Percentiles rank a stretch among this genome's conserved stretches.
Evolutionary conservation across 2,888 invertebrate genomes (phyloP).

Genomic region (Melinaea menophilus): DNA sequence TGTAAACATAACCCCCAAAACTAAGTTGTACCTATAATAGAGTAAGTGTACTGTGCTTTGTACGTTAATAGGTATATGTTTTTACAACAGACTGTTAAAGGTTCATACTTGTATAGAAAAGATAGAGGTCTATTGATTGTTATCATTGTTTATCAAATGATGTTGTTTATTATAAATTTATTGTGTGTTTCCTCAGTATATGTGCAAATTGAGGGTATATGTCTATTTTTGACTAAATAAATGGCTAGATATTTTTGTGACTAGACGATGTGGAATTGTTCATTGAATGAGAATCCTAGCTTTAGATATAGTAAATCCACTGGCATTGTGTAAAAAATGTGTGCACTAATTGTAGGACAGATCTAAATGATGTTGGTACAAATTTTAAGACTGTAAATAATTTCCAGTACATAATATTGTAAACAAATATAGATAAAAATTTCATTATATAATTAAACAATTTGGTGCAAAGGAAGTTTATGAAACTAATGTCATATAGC

Average conservation of each 20-base stretch:
- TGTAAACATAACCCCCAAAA: conserved; percentile 31
- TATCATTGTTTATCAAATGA: conserved; percentile 74
- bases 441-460: conserved; percentile 31
- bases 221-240: conserved; percentile 72
- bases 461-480: conserved; percentile 24
- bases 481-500: conserved; percentile 14
- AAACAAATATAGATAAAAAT: conserved; percentile 29
- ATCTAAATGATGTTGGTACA: conserved; percentile 64
- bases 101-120: conserved; percentile 66
- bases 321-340: conserved; percentile 48
- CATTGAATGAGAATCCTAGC: conserved; percentile 63
- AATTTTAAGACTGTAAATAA: conserved; percentile 70
- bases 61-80: conserved; percentile 54
- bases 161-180: conserved; percentile 75
- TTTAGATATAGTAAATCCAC: conserved; percentile 56
- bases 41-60: conserved; percentile 49
- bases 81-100: conserved; percentile 65
- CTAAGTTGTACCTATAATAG: conserved; percentile 42
- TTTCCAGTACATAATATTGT: conserved; percentile 39
- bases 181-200: conserved; percentile 69
- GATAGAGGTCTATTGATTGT: conserved; percentile 70
- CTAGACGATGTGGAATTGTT: conserved; percentile 67
- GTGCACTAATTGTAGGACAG: conserved; percentile 57
- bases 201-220: conserved; percentile 64
- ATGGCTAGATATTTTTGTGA: conserved; percentile 72